Percentiles rank a stretch among this genome's conserved stretches.
Conservation (phyloP, 2,113 vertebrate species). For the Apodemus speciosus region DNA sequence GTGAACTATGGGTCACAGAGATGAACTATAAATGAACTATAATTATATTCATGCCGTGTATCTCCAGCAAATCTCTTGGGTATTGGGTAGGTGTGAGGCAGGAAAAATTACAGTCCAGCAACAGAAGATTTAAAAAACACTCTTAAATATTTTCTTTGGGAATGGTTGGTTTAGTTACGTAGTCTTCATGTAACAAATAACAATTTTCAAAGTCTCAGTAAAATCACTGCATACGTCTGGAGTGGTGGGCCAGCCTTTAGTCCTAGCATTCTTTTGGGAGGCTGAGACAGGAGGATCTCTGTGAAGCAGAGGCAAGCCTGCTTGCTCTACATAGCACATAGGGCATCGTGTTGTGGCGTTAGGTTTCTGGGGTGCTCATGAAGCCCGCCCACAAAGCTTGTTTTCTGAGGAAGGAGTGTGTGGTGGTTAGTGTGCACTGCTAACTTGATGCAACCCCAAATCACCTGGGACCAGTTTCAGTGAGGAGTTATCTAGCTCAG, state of each 20-base stretch:
- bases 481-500: background rate
- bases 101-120: conserved; percentile 80
- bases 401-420: conserved; percentile 33
- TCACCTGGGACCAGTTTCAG: background rate
- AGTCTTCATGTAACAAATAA: conserved; percentile 72
- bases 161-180: conserved; percentile 75
- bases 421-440: too few relatives aligned
- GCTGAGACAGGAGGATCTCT: background rate
- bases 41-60: conserved; percentile 81
- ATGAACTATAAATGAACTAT: too few relatives aligned
- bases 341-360: background rate
- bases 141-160: conserved; percentile 73
- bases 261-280: background rate
- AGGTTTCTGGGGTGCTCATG: background rate
- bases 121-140: conserved; percentile 73
- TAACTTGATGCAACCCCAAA: background rate
- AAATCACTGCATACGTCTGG: conserved; percentile 50
- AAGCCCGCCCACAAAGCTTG: background rate
- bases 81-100: conserved; percentile 85
- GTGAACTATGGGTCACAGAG: conserved; percentile 68
- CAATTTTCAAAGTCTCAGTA: conserved; percentile 54
- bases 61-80: conserved; percentile 69
- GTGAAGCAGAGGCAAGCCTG: background rate
- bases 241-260: background rate
- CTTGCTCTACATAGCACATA: too few relatives aligned